phyloP scores from a whole-genome alignment of 2,113 vertebrate genomes.

The Muntiacus reevesi region DNA sequence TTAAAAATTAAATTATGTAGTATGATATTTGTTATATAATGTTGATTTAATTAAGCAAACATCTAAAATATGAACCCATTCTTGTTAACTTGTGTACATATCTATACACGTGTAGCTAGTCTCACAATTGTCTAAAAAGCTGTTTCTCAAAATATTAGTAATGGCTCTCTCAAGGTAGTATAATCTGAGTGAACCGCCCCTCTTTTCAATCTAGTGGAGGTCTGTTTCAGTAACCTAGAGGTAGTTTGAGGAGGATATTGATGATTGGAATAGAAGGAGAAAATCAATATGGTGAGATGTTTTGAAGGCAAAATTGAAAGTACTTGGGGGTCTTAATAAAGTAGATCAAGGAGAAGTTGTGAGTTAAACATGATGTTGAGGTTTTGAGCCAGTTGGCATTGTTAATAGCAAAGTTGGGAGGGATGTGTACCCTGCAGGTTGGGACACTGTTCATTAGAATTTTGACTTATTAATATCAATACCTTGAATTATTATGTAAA shows the following conservation, averaged over 20 bases:
- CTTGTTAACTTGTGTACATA: neutral
- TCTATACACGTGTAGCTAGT: neutral
- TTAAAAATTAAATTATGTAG: constrained; percentile 24
- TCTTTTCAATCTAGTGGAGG: neutral
- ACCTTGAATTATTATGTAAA: neutral
- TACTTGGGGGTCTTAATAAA: neutral
- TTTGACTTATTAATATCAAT: neutral
- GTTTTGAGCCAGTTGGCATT: neutral
- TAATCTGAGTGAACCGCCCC: neutral
- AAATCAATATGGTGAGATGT: neutral
- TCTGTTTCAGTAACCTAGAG: neutral
- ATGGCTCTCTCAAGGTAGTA: neutral
- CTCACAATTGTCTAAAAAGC: neutral
- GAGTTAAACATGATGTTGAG: neutral
- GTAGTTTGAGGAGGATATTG: neutral
- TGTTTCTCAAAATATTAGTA: neutral
- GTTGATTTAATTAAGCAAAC: neutral
- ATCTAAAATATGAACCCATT: neutral
- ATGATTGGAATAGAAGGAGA: neutral
- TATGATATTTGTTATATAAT: neutral
- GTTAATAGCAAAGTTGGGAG: neutral
- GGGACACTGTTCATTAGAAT: neutral
- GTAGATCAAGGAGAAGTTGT: neutral
- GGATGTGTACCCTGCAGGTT: neutral
- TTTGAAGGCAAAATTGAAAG: neutral